phyloP scores from a whole-genome alignment of 2,888 invertebrate genomes.

The Agapetus fuscipes region DNA sequence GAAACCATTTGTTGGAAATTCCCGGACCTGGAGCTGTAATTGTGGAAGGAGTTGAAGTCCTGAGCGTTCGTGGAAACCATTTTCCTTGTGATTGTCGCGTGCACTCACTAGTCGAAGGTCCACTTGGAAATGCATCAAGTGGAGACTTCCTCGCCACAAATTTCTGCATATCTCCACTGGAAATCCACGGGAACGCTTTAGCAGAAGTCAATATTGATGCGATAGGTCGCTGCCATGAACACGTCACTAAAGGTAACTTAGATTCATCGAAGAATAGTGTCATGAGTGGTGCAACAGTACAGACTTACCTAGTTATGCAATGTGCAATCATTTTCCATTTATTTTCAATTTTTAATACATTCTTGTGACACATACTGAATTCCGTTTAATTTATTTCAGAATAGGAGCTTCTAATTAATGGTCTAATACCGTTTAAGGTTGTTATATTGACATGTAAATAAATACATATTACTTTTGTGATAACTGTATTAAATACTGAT shows the following conservation, averaged over 20 bases:
- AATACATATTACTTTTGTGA: too few relatives aligned
- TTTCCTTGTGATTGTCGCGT: constrained; percentile 83
- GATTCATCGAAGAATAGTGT: constrained; percentile 35
- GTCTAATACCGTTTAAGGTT: too few relatives aligned
- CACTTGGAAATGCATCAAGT: constrained; percentile 57
- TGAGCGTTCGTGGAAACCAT: constrained; percentile 69
- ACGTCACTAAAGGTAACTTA: constrained; percentile 55
- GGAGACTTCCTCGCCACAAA: constrained; percentile 63
- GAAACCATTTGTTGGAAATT: constrained; percentile 71
- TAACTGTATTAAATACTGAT: too few relatives aligned
- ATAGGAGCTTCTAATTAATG: too few relatives aligned
- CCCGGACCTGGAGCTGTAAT: constrained; percentile 58
- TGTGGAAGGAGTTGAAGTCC: constrained; percentile 60
- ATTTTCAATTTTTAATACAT: constrained; percentile 3
- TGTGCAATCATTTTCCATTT: constrained; percentile 4
- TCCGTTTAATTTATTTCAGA: too few relatives aligned
- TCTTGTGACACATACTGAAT: constrained; percentile 9
- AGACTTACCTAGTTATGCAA: constrained; percentile 6
- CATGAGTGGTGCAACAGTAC: constrained; percentile 6
- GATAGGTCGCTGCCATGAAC: constrained; percentile 59
- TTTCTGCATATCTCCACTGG: constrained; percentile 77
- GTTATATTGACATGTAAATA: too few relatives aligned
- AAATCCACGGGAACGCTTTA: constrained; percentile 70
- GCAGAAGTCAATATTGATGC: constrained; percentile 54
- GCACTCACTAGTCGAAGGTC: constrained; percentile 65